Percentiles rank a stretch among this genome's conserved stretches.
Conservation (phyloP, 2,797 vertebrate genomes). For the Sardinella longiceps region DNA sequence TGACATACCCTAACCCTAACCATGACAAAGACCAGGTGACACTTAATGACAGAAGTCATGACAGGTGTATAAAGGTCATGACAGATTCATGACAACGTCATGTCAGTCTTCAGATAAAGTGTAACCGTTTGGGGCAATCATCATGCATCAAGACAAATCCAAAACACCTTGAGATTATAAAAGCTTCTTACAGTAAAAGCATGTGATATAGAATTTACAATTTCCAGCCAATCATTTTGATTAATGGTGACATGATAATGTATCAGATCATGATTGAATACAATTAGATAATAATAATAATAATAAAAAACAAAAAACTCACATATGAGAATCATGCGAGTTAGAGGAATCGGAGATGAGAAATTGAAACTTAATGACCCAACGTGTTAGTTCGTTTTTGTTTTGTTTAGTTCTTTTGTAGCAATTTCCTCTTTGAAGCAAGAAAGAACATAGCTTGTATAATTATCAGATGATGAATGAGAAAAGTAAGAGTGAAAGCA, state of each 20-base stretch:
- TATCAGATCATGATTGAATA: neutral
- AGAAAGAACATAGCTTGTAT: neutral
- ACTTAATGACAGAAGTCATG: no score
- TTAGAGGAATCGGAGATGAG: neutral
- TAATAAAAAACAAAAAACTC: no score
- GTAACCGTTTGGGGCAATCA: neutral
- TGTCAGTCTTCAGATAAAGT: no score
- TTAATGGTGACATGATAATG: neutral
- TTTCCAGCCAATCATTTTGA: neutral
- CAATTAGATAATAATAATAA: no score
- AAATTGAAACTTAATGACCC: neutral
- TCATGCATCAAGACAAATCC: neutral
- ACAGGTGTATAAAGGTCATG: no score
- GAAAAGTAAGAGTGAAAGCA: neutral
- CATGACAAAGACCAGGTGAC: no score
- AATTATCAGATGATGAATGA: neutral
- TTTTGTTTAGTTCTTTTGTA: neutral
- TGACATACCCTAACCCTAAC: no score
- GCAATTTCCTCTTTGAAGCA: neutral
- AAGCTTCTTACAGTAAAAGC: no score
- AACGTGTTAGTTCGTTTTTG: no score
- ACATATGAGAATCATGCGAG: neutral
- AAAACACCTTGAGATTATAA: neutral
- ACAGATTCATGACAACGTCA: no score
- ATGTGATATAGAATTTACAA: neutral